Evolutionary conservation across 1,140 invertebrate genomes (phyloP).

Genomic region (Trichonephila inaurata): DNA sequence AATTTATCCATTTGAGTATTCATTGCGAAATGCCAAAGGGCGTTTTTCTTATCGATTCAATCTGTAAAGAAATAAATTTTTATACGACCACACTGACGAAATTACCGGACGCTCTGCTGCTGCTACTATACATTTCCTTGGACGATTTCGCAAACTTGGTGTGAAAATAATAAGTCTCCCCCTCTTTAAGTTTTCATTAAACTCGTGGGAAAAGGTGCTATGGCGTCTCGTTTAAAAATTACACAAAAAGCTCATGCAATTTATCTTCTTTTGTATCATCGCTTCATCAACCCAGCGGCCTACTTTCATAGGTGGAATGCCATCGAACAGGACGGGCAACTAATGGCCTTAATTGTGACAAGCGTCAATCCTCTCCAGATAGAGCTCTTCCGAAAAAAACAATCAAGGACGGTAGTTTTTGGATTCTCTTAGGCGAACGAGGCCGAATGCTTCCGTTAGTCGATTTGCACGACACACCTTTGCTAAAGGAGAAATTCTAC

Average conservation of each 20-base stretch:
- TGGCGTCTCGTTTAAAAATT: not conserved
- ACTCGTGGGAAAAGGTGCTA: constrained; percentile 15
- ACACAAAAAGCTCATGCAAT: constrained; percentile 33
- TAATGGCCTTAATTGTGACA: constrained; percentile 51
- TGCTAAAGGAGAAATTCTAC: constrained; percentile 19
- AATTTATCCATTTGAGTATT: not conserved
- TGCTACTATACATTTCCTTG: not conserved
- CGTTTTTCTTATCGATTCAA: not conserved
- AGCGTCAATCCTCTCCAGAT: constrained; percentile 23
- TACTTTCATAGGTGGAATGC: constrained; percentile 51
- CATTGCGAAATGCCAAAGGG: not conserved
- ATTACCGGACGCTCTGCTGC: not conserved
- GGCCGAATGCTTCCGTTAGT: constrained; percentile 30
- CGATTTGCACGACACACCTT: constrained; percentile 20
- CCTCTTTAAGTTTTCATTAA: not conserved
- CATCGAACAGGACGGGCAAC: constrained; percentile 42
- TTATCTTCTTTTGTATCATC: constrained; percentile 54
- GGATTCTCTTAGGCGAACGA: constrained; percentile 50
- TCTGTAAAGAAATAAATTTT: not conserved
- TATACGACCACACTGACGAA: not conserved
- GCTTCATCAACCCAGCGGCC: constrained; percentile 43
- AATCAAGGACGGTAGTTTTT: constrained; percentile 33
- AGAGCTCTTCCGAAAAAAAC: constrained; percentile 30
- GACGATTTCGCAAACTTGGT: not conserved
- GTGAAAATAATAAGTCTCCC: not conserved